Evolutionary conservation across 2,113 vertebrate species (phyloP), one percentile per base, ranked within the genome.

Genomic region (Actenoides hombroni): DNA sequence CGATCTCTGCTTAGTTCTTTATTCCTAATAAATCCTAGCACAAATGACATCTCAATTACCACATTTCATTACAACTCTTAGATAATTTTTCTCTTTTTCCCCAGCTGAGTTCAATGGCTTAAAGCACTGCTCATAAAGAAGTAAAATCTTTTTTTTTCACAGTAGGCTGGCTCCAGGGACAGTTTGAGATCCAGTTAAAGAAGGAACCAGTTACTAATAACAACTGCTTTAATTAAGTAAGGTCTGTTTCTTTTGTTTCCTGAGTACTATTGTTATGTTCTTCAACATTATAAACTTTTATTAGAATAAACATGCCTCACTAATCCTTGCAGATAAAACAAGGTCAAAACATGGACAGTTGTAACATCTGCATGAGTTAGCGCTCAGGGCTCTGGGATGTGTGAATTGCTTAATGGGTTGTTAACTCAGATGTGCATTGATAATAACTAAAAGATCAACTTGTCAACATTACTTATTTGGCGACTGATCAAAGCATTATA

Each of bases 371-470:
- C 90, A 77, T 92, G 93, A 96, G 88, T 83, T 93, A 95, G 82
- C 90, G 94, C 68, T 90, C 33, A 80, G 85, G 80, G 90, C 92
- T 96, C 83, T 96, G 90, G 83, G 90, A 97, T 90, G 92, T 92
- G 73, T 93, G 93, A 93, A 94, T 92, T 94, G 92, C 85, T 96
- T 96, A 96, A 96, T 96, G 94, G 94, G 54, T 94, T 96, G 93
- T 96, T 97, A 97, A 96, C 94, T 95, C 90, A 88, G 93, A 96
- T 93, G 64, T 94, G 79, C 85, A 94, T 67, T 92, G 94, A 88
- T 96, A 95, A 96, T 96, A 96, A 95, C 78, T 61, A 51, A 94
- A 96, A 94, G 94, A 97, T 95, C 96, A 96, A 81, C 85, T 96
- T 95, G 94, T 97, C 95, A 94, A 96, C 94, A 90, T 93, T 94